Base-by-base conservation (phyloP, 2,888 invertebrate genomes). In the Leptinotarsa rubiginosa region DNA sequence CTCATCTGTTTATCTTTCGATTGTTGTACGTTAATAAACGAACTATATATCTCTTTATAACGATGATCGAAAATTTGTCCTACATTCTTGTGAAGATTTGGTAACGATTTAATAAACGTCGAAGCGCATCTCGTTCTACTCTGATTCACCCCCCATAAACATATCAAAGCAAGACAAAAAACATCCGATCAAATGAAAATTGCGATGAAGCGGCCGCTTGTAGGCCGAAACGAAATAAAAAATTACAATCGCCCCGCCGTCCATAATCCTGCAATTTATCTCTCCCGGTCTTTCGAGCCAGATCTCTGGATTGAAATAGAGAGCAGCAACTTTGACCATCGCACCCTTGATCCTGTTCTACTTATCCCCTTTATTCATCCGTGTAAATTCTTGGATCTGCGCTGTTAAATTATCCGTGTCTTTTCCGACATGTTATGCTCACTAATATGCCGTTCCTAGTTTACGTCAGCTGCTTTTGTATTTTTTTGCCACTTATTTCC, bases 181-280 rank as follows among this genome's bases (percentile, higher is more conserved):
- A 50, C 47, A 65, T 47, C 62, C 52, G 64, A 73, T 50, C 64
- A 69, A 73, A 73, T 73, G 72, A 73, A 64, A 73, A 73, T 73
- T 47, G 68, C 62, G 64, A 64, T 64, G 64, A 66, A 67, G 67
- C 72, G 68, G 64, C 68, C 70, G 70, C 70, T 52, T 20, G 49
- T 70, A 70, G 69, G 70, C 65, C 41, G 64, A 64, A 74, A 77
- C 76, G 76, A 79, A 82, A 81, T 80, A 83, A 85, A 84, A 84
- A 84, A 85, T 84, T 80, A 79, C 83, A 80, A 82, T 82, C 80
- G 81, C 80, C 80, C 78, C 80, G 81, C 31, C 80, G 81, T 81
- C 81, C 83, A 83, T 85, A 84, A 85, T 84, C 84, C 84, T 67
- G 82, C 82, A 77, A 84, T 85, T 83, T 84, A 85, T 85, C 83